A percentile compares a stretch with the other conserved stretches of the same genome.
Conservation (phyloP, 2,113 vertebrate genomes). For the Tragelaphus imberbis region DNA sequence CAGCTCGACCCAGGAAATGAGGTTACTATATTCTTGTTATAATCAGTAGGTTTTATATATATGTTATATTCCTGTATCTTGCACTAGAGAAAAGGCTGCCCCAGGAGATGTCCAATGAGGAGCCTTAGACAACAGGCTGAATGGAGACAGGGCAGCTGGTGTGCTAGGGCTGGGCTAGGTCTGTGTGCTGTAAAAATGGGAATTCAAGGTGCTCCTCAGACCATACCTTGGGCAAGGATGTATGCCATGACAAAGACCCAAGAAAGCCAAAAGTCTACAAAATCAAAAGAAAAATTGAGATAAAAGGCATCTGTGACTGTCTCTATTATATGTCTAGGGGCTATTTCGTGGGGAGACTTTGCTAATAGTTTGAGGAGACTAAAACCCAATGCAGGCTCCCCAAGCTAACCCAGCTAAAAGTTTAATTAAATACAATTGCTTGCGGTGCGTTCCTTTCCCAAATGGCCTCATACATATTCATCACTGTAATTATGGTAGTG, state of each 20-base stretch:
- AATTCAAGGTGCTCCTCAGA: not conserved
- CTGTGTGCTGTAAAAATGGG: not conserved
- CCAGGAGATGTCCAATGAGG: not conserved
- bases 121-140: not conserved
- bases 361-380: conserved; percentile 66
- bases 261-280: not conserved
- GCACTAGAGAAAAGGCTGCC: accelerated
- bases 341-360: conserved; percentile 57
- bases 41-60: not conserved
- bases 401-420: conserved; percentile 76
- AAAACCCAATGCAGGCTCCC: conserved; percentile 69
- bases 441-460: conserved; percentile 75
- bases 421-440: conserved; percentile 84
- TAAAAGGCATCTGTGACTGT: conserved; percentile 31
- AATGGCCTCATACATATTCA: conserved; percentile 84
- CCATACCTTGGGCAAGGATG: not conserved
- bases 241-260: not conserved
- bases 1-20: not conserved
- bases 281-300: conserved; percentile 32
- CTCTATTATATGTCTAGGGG: conserved; percentile 9
- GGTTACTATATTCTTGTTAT: not conserved
- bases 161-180: not conserved
- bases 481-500: conserved; percentile 79
- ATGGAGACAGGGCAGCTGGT: not conserved
- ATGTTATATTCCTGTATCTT: not conserved